phyloP scores from a whole-genome alignment of 2,797 vertebrate genomes.

The Yasuhikotakia modesta region DNA sequence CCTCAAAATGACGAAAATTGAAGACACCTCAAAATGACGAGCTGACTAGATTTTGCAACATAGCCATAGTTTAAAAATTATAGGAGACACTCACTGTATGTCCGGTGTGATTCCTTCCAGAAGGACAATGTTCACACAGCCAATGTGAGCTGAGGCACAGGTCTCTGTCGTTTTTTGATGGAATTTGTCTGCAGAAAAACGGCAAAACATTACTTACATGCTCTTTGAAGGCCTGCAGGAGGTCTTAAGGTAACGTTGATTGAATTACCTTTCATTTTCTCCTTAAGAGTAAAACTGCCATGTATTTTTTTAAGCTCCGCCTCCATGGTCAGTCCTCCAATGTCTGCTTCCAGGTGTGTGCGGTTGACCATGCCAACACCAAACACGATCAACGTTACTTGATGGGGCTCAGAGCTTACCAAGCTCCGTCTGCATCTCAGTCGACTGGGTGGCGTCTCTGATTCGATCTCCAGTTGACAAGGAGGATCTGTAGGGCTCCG shows the following conservation, averaged over 20 bases:
- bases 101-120: conserved; percentile 97
- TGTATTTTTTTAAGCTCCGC: conserved; percentile 97
- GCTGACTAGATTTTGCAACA: neutral
- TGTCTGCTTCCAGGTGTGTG: conserved; percentile 96
- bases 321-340: conserved; percentile 97
- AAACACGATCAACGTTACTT: conserved; percentile 94
- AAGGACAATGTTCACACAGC: conserved; percentile 95
- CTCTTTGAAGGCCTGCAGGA: neutral
- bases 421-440: conserved; percentile 87
- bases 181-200: conserved; percentile 84
- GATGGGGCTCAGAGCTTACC: conserved; percentile 88
- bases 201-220: neutral
- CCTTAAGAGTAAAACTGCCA: conserved; percentile 96
- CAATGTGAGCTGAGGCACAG: conserved; percentile 95
- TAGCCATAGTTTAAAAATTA: neutral
- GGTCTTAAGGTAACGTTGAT: neutral
- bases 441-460: conserved; percentile 76
- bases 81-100: conserved; percentile 87
- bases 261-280: conserved; percentile 94
- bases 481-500: conserved; percentile 84
- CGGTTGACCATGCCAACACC: conserved; percentile 98
- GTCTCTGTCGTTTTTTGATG: conserved; percentile 99
- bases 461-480: conserved; percentile 91
- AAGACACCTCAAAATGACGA: neutral
- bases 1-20: neutral